A percentile compares a stretch with the other conserved stretches of the same genome.
Conservation (phyloP, 1,140 invertebrate species). For the Ridgeia piscesae region DNA sequence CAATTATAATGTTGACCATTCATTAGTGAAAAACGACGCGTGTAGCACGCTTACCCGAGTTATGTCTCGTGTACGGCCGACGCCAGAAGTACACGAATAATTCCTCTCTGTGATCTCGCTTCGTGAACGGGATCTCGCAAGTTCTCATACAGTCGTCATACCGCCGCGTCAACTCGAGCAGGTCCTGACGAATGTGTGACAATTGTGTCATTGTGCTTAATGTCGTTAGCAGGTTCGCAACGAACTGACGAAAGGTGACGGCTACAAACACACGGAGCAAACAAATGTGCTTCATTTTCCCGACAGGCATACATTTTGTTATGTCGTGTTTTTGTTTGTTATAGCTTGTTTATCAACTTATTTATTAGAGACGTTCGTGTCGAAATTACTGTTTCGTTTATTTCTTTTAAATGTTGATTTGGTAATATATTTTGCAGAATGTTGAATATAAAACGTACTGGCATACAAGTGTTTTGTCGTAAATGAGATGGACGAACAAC, state of each 20-base stretch:
- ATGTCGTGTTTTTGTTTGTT: no score
- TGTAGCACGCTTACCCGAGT: not conserved
- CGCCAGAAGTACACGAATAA: not conserved
- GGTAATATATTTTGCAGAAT: no score
- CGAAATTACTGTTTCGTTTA: no score
- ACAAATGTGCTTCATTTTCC: no score
- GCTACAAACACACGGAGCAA: not conserved
- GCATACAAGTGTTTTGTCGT: no score
- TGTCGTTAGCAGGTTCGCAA: conserved; percentile 16
- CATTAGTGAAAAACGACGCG: not conserved
- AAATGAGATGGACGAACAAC: no score
- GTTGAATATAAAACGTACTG: no score
- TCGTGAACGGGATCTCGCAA: conserved; percentile 26
- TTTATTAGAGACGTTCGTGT: no score
- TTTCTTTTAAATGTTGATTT: no score
- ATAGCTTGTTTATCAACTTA: no score
- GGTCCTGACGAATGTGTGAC: not conserved
- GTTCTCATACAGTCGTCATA: conserved; percentile 25
- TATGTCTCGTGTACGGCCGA: not conserved
- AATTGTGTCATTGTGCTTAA: not conserved
- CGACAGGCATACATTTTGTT: no score
- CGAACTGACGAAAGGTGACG: conserved; percentile 19
- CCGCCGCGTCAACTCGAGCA: not conserved
- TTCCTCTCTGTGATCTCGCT: not conserved
- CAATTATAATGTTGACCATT: no score